Conservation (phyloP, 53 echinoderm and acorn worm species). For the Luidia sarsii region DNA sequence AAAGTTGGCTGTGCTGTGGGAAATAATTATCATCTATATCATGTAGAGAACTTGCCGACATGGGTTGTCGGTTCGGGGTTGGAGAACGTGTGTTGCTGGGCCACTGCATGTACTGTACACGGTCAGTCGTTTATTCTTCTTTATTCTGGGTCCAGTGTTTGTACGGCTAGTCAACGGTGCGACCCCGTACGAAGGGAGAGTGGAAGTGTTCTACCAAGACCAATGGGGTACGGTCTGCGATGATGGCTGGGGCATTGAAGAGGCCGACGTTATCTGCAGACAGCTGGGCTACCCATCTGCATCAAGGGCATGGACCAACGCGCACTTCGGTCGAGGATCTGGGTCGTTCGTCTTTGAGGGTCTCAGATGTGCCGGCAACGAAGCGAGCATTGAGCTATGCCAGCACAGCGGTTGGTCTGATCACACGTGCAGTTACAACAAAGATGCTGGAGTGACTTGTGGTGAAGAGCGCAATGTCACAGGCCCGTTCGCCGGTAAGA, state of each 20-base stretch:
- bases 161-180: constrained; percentile 12
- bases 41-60: too few species aligned
- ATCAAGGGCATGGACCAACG: neutral
- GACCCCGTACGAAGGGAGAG: constrained; percentile 5
- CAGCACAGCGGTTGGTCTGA: neutral
- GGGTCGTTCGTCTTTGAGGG: constrained; percentile 42
- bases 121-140: too few species aligned
- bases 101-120: too few species aligned
- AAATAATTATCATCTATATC: too few species aligned
- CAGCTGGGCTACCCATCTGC: constrained; percentile 40
- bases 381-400: constrained; percentile 28
- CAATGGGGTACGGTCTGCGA: constrained; percentile 14
- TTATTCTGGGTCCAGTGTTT: neutral
- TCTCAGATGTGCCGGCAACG: constrained; percentile 29
- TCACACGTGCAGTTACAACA: constrained; percentile 28
- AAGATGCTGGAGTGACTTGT: constrained; percentile 57
- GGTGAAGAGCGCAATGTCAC: constrained; percentile 1
- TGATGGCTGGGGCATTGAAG: constrained; percentile 34
- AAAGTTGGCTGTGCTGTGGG: too few species aligned
- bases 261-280: constrained; percentile 55
- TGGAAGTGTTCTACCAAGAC: constrained; percentile 30
- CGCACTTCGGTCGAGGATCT: constrained; percentile 49
- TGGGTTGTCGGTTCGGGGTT: too few species aligned
- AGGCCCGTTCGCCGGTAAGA: too few species aligned
- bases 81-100: too few species aligned